Evolutionary conservation across 2,113 vertebrate species (phyloP).

Genomic region (Elephas maximus): DNA sequence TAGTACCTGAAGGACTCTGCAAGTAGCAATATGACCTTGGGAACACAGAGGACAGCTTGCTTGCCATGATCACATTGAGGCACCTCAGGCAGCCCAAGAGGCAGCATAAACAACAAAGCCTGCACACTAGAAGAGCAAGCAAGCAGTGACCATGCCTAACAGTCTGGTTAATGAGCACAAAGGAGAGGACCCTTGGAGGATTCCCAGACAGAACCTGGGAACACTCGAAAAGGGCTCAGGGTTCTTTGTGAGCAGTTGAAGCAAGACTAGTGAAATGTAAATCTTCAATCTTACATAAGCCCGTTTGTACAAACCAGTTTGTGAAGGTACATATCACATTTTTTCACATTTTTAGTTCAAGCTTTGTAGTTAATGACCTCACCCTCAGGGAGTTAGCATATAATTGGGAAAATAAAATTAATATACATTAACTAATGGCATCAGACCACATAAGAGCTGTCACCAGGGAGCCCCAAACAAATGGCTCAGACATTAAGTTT

Average conservation of each 20-base stretch:
- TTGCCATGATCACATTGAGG: neutral
- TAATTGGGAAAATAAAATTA: conserved; percentile 77
- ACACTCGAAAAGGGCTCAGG: neutral
- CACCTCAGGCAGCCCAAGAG: neutral
- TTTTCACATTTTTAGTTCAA: conserved; percentile 58
- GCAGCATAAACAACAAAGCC: neutral
- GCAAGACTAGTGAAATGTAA: conserved; percentile 2
- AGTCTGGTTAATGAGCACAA: conserved; percentile 18
- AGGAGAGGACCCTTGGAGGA: neutral
- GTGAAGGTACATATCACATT: conserved; percentile 41
- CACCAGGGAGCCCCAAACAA: conserved; percentile 59
- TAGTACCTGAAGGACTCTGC: neutral
- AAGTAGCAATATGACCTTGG: neutral
- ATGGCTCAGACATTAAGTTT: conserved; percentile 53
- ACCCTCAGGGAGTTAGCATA: conserved; percentile 50
- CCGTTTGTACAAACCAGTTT: conserved; percentile 29
- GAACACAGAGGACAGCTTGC: neutral
- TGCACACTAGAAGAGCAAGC: neutral
- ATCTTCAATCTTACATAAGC: conserved; percentile 27
- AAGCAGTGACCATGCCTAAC: neutral
- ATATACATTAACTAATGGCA: conserved; percentile 75
- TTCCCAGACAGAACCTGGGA: neutral
- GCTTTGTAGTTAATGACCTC: conserved; percentile 62
- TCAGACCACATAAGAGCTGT: conserved; percentile 59
- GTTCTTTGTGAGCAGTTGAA: neutral